Percentiles rank a stretch among this genome's conserved stretches.
These are phyloP conservation scores for Gambelia wislizenii DNA, from an alignment of 2,797 vertebrate species.

Conservation along the genomic window DNA sequence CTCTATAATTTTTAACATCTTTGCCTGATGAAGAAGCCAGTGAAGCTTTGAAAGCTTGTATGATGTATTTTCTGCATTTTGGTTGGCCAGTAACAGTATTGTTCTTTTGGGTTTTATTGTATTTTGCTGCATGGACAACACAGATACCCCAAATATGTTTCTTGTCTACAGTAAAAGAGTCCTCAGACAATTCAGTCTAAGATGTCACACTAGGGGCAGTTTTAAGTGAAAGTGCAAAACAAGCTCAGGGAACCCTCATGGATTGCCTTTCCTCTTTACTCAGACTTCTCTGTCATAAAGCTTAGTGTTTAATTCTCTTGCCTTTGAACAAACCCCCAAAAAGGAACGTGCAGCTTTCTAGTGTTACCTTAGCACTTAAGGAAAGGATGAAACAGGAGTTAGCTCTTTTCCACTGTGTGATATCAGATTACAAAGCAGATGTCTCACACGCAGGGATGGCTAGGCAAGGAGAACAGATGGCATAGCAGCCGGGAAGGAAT, in stretches of 20 bases:
- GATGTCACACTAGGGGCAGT: too few species aligned
- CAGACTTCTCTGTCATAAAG: rapidly evolving
- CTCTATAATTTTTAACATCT: too few species aligned
- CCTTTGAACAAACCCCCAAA: not conserved
- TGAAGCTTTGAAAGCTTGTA: too few species aligned
- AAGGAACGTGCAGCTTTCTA: not conserved
- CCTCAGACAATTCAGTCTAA: too few species aligned
- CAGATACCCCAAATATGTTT: too few species aligned
- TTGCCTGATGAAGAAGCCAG: too few species aligned
- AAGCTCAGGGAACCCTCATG: not conserved
- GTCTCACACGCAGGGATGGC: not conserved
- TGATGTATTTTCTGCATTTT: too few species aligned
- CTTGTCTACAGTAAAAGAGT: too few species aligned
- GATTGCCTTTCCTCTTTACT: rapidly evolving
- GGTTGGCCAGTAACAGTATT: too few species aligned
- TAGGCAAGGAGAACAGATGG: constrained; percentile 16
- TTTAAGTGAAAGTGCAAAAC: not conserved
- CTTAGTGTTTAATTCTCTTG: constrained; percentile 8
- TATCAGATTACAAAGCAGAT: constrained; percentile 35
- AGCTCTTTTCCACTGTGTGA: constrained; percentile 18
- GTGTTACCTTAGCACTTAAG: constrained; percentile 12
- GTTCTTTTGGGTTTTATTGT: too few species aligned
- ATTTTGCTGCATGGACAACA: too few species aligned
- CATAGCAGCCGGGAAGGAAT: not conserved
- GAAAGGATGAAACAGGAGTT: constrained; percentile 30